Base-by-base conservation (phyloP, 2,797 vertebrate species). In the Acanthornis magna region DNA sequence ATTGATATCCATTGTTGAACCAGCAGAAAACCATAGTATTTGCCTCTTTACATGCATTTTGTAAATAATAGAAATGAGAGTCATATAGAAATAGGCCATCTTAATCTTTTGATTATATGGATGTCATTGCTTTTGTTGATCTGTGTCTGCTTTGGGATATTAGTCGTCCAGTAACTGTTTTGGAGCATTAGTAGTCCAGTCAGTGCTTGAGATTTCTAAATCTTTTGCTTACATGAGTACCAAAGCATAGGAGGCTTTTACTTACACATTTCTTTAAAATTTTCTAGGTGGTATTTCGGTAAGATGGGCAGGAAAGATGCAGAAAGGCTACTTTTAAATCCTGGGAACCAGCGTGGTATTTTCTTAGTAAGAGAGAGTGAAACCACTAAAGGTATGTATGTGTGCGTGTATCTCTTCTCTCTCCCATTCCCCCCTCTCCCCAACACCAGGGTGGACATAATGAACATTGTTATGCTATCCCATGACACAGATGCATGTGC, bases 291-390 rank as follows among this genome's bases (percentile, higher is more conserved):
- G 99, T 99, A 99, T 98, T 99, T 99, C 98, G 99, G 99, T 67
- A 99, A 99, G 98, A 99, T 99, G 99, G 99, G 99, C 45, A 98
- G 99, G 65, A 99, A 99, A 97, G 99, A 99, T 95, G 99, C 99
- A 16, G 99, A 99, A 97, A 98, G 99, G 95, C 96, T 99, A 80
- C 98, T 99, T 94, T 96, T 99, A 97, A 99, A 98, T 97, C 98
- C 99, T 57, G 99, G 99, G n/a, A 99, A 99, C 96, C 98, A 98
- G 70, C 98, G 98, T 91, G 99, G 99, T 93, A 99, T 99, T 74
- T 99, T 99, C 97, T 98, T 99, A 97, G 99, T 99, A 86, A 98
- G 99, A 97, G 99, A 99, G 97, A 99, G 99, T 95, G 99, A 99
- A 98, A 99, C 99, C 71, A 99, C 99, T 96, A 99, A 99, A 99